Conservation (phyloP, 2,113 vertebrate genomes). For the Suncus etruscus region DNA sequence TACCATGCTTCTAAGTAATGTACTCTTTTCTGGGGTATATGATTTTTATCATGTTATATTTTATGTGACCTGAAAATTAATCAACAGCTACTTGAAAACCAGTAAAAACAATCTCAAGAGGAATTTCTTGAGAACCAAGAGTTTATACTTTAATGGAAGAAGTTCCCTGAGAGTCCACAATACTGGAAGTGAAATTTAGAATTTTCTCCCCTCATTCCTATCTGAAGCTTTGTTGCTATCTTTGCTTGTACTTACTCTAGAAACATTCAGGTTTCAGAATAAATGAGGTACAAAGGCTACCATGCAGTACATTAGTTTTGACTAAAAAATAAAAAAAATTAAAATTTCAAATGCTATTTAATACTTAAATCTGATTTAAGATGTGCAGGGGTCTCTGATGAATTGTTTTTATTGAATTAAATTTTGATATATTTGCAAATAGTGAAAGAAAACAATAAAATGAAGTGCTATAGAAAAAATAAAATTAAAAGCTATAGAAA, state of each 20-base stretch:
- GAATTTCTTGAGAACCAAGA: slow-evolving; percentile 12
- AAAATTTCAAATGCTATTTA: background rate
- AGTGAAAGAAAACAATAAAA: background rate
- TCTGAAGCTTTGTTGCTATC: background rate
- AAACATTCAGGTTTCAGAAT: slow-evolving; percentile 8
- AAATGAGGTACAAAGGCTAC: background rate
- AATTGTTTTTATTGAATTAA: background rate
- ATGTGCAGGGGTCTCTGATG: background rate
- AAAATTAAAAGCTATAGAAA: background rate
- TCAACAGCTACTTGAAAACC: background rate
- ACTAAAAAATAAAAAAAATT: slow-evolving; percentile 13
- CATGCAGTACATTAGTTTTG: background rate
- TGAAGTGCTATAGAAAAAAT: background rate
- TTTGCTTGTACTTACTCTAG: background rate
- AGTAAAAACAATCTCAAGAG: background rate
- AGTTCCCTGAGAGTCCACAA: background rate
- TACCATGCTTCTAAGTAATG: background rate
- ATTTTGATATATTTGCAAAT: background rate
- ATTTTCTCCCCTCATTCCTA: background rate
- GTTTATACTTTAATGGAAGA: background rate
- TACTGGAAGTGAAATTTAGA: background rate
- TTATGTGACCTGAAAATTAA: background rate
- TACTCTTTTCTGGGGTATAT: slow-evolving; percentile 6
- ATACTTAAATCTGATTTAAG: background rate
- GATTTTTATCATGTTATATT: background rate